Conservation (phyloP, 2,888 invertebrate species). For the Cryptocephalus primarius region DNA sequence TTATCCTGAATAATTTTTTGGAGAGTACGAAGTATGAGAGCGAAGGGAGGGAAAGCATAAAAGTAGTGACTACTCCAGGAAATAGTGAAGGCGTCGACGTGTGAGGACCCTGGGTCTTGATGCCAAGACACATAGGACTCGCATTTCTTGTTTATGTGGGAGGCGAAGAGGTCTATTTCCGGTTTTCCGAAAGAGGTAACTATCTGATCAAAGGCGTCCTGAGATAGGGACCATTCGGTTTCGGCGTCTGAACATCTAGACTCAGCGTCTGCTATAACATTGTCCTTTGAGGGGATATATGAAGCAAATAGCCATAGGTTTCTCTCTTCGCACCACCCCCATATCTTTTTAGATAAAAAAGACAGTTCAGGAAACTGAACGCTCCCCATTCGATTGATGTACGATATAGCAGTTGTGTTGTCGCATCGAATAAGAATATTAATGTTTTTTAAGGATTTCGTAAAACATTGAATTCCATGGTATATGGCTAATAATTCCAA, state of each 20-base stretch:
- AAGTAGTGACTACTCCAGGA: conserved; percentile 7
- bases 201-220: conserved; percentile 3
- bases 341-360: conserved; percentile 7
- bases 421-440: conserved; percentile 8
- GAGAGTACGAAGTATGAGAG: conserved; percentile 1
- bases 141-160: conserved; percentile 8
- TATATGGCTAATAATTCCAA: conserved; percentile 8
- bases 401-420: conserved; percentile 12
- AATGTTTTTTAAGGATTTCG: conserved; percentile 1
- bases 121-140: conserved; percentile 9
- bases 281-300: conserved; percentile 6
- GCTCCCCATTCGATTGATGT: conserved; percentile 11
- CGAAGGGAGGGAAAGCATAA: conserved; percentile 14
- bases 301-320: conserved; percentile 10
- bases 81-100: conserved; percentile 11
- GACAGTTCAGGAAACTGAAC: conserved; percentile 3
- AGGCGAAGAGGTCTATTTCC: conserved; percentile 11
- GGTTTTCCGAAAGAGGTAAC: conserved; percentile 2
- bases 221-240: conserved; percentile 9
- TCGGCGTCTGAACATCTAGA: conserved; percentile 4
- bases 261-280: conserved; percentile 7
- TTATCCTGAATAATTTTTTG: conserved; percentile 4
- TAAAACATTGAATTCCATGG: conserved; percentile 10
- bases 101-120: conserved; percentile 7
- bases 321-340: conserved; percentile 10